Evolutionary conservation across 2,797 vertebrate genomes (phyloP), one percentile per base, ranked within the genome.

Genomic region (Sebastes hubbsi): DNA sequence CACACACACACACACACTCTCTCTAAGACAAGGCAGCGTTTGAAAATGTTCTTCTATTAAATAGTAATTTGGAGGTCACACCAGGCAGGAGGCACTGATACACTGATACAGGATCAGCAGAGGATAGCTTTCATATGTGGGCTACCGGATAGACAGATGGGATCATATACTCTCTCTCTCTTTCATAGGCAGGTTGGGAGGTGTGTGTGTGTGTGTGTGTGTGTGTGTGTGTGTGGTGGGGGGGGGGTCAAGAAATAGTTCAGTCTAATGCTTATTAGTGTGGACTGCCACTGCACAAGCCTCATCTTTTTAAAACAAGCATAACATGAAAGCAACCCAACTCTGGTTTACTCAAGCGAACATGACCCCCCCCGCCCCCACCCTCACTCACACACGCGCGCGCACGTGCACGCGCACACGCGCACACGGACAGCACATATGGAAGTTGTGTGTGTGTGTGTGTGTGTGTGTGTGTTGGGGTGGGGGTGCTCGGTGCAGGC

Each of bases 41-140:
- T 95, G 91, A 95, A 94, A 94, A 92, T 93, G 92, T 95, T 95
- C 95, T 95, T 96, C 93, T 96, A 96, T 96, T 96, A 96, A 95
- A 96, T 91, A 89, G 94, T 94, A 94, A 96, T 95, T 95, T 93
- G 93, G 94, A 95, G 94, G 94, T 96, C 94, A 94, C 94, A 92
- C 91, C 90, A 95, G 92, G 93, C 95, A 94, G 94, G 95, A 95
- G 96, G 92, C 95, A 91, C 93, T 95, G 95, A 96, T 95, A 96
- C 93, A 92, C 93, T 95, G 95, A 96, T 95, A 96, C 93, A 92
- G 93, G 95, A 96, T 96, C 95, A 96, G 92, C 85, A 88, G 90
- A 86, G 88, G 92, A 34, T 59, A 89, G 95, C 94, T 95, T 95
- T 93, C 92, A 95, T 96, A 58, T 94, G 95, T 92, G 94, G 90